Conservation (phyloP, 2,797 vertebrate species). For the Syngnathus rostellatus region DNA sequence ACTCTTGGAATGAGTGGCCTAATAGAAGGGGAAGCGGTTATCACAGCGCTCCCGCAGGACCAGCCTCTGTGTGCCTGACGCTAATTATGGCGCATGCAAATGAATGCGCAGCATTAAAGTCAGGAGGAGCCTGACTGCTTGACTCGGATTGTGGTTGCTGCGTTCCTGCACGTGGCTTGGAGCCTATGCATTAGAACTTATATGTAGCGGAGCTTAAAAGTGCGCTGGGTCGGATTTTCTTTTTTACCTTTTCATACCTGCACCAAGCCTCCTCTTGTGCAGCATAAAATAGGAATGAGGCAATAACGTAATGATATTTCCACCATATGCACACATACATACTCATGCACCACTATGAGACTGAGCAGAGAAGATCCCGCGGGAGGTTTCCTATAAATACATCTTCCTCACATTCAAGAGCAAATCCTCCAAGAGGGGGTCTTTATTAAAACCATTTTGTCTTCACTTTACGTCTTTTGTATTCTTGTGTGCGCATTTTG, state of each 20-base stretch:
- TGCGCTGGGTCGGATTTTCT: constrained; percentile 15
- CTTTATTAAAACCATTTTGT: constrained; percentile 72
- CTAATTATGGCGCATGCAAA: constrained; percentile 96
- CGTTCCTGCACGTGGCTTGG: constrained; percentile 1
- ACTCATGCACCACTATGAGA: constrained; percentile 43
- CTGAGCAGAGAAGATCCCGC: constrained; percentile 46
- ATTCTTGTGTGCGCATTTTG: not conserved
- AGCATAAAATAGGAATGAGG: constrained; percentile 38
- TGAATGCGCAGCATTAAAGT: constrained; percentile 71
- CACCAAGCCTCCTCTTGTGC: constrained; percentile 51
- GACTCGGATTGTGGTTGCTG: constrained; percentile 35
- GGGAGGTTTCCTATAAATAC: constrained; percentile 67
- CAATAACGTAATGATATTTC: constrained; percentile 31
- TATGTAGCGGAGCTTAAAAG: not conserved
- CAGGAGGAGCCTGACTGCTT: constrained; percentile 51
- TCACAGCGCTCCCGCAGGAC: constrained; percentile 85
- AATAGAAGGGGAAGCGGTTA: constrained; percentile 89
- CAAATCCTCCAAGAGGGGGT: constrained; percentile 60
- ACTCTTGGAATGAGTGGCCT: constrained; percentile 91
- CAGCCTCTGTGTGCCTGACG: constrained; percentile 77
- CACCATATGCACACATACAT: constrained; percentile 8
- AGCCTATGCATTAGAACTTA: not conserved
- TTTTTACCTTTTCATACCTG: constrained; percentile 23
- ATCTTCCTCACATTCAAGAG: constrained; percentile 62
- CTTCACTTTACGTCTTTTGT: constrained; percentile 49